phyloP scores from a whole-genome alignment of 1,140 invertebrate species.

The Diorhabda elongata region DNA sequence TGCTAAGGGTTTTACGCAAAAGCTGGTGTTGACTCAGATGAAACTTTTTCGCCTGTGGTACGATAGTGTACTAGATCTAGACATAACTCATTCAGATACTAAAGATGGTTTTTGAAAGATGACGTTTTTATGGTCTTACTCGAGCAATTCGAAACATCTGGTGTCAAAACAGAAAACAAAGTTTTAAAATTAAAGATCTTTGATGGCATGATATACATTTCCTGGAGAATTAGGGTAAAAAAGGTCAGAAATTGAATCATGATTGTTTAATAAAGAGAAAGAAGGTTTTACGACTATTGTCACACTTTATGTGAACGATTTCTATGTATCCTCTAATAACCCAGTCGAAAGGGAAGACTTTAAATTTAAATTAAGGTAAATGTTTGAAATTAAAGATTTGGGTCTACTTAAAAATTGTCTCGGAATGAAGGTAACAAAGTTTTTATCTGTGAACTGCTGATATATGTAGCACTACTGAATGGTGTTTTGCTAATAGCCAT shows the following conservation, averaged over 20 bases:
- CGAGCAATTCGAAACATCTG: conserved; percentile 35
- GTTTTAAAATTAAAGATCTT: background rate
- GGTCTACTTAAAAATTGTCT: conserved; percentile 11
- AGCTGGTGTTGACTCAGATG: conserved; percentile 41
- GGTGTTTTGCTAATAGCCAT: no score
- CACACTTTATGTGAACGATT: conserved; percentile 19
- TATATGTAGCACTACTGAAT: no score
- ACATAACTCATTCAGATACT: conserved; percentile 26
- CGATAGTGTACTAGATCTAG: conserved; percentile 39
- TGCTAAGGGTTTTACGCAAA: conserved; percentile 43
- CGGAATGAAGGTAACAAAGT: conserved; percentile 3
- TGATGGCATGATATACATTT: no score
- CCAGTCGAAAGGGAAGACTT: background rate
- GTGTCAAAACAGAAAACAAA: conserved; percentile 44
- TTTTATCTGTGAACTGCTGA: no score
- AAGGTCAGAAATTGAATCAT: conserved; percentile 36
- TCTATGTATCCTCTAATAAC: conserved; percentile 13
- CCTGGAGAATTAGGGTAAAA: conserved; percentile 7
- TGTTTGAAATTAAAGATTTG: conserved; percentile 34
- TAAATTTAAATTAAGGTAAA: conserved; percentile 12
- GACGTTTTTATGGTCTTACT: conserved; percentile 44
- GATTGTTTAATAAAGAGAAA: conserved; percentile 30
- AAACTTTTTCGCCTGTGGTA: conserved; percentile 42
- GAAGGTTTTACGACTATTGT: conserved; percentile 5
- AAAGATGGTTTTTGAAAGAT: conserved; percentile 44